Base-by-base conservation (phyloP, 2,113 vertebrate species). In the Hassar affinis region DNA sequence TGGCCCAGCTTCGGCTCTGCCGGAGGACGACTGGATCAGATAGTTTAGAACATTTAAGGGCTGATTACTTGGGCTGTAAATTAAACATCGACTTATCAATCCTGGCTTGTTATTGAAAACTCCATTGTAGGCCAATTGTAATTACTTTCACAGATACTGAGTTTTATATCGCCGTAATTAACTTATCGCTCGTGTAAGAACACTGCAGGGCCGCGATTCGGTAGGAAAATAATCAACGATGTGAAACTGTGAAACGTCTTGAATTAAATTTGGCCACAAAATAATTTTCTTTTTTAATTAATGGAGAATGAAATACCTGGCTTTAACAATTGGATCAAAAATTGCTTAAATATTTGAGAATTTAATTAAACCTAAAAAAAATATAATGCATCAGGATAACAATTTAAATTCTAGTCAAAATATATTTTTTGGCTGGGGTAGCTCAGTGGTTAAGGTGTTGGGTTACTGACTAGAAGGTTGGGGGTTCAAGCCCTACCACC, bases 61-160 rank as follows among this genome's bases (percentile, higher is more conserved):
- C 79, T 49, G 8, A 6, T n/a, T 69, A 22, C 84, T 87, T 85
- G 84, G 71, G 81, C 77, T 86, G 79, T 81, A 86, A 86, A 87
- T 83, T 52, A 83, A 74, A 74, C 35, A 78, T 69, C 61, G 78
- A 33, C 35, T 85, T 69, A 84, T 80, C 79, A 79, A 57, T 35
- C 14, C 54, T 78, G 22, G 45, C 66, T 27, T 59, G 68, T 72
- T 71, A 81, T 18, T 45, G 78, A 83, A 84, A 61, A 74, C 62
- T 81, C 79, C 38, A 38, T 69, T 66, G 61, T 83, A 61, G 22
- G n/a, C 42, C 17, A 12, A 22, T 12, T 6, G 27, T 35, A 54
- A 54, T 76, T 52, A 51, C 72, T 54, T 76, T 76, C n/a, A 12
- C 72, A 54, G 47, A 18, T 54, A 76, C 6, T 5, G n/a, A 52